Conservation (phyloP, 2,113 vertebrate genomes). For the Oenanthe oenanthe region DNA sequence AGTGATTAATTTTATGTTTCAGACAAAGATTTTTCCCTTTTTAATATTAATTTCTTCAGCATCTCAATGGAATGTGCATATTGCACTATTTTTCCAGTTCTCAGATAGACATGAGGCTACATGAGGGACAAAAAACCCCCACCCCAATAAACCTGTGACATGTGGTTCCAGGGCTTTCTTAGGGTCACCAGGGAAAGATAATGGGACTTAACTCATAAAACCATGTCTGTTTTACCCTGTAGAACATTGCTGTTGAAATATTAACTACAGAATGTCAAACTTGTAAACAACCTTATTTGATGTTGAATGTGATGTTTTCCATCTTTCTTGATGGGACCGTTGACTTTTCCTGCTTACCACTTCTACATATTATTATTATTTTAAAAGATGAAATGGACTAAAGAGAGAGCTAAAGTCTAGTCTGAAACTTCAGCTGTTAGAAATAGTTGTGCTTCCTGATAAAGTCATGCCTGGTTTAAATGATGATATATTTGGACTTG, state of each 20-base stretch:
- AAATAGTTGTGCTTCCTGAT: background rate
- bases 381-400: background rate
- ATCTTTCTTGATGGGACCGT: background rate
- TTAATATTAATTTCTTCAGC: background rate
- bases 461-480: background rate
- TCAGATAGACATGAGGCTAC: background rate
- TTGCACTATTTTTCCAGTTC: background rate
- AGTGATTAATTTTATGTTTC: slow-evolving; percentile 11
- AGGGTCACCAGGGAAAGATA: background rate
- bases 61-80: background rate
- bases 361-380: background rate
- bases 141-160: rapidly evolving
- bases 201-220: background rate
- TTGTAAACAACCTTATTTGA: background rate
- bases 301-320: background rate
- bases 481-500: background rate
- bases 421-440: background rate
- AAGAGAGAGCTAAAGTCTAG: background rate
- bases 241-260: background rate
- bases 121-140: background rate
- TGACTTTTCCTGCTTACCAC: background rate
- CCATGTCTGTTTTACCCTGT: background rate
- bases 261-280: background rate
- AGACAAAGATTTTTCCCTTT: background rate
- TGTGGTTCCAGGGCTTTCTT: background rate